These are phyloP conservation scores for Blera fallax DNA, from an alignment of 2,888 invertebrate genomes.

Conservation along the genomic window DNA sequence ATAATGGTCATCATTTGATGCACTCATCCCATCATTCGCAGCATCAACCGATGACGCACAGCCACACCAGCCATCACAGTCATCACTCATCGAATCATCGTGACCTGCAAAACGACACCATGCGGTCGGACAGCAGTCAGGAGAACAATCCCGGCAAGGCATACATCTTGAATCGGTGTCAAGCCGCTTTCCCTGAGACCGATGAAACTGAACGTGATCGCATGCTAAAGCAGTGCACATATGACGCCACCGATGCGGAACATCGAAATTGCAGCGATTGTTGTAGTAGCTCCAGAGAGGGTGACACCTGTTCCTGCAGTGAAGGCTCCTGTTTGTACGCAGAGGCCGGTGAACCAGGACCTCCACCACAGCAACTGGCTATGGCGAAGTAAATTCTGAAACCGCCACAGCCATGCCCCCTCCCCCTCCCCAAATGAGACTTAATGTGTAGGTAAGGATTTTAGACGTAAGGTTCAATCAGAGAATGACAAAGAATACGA, in stretches of 20 bases:
- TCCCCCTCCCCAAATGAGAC: slow-evolving; percentile 54
- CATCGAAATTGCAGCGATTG: slow-evolving; percentile 82
- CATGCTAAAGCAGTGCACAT: slow-evolving; percentile 75
- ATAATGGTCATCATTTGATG: slow-evolving; percentile 72
- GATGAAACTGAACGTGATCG: slow-evolving; percentile 78
- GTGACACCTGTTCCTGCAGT: slow-evolving; percentile 86
- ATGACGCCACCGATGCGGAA: slow-evolving; percentile 75
- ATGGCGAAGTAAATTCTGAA: slow-evolving; percentile 53
- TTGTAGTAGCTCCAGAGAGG: slow-evolving; percentile 82
- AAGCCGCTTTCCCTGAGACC: slow-evolving; percentile 76
- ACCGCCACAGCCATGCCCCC: background rate
- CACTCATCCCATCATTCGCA: slow-evolving; percentile 72
- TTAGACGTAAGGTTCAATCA: slow-evolving; percentile 56
- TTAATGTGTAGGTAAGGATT: slow-evolving; percentile 67
- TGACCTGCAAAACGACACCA: slow-evolving; percentile 74
- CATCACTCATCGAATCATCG: slow-evolving; percentile 67
- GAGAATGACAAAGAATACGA: slow-evolving; percentile 5
- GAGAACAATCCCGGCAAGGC: slow-evolving; percentile 75
- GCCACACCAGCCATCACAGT: slow-evolving; percentile 68
- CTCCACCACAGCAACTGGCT: slow-evolving; percentile 61
- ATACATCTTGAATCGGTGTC: slow-evolving; percentile 62
- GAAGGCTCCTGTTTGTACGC: slow-evolving; percentile 86
- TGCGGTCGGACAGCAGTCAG: slow-evolving; percentile 78
- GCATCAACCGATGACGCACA: slow-evolving; percentile 71
- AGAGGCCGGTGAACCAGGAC: slow-evolving; percentile 83